Percentiles rank a stretch among this genome's conserved stretches.
Conservation (phyloP, 92 coral and sea anemone species). For the Porites cylindrica region DNA sequence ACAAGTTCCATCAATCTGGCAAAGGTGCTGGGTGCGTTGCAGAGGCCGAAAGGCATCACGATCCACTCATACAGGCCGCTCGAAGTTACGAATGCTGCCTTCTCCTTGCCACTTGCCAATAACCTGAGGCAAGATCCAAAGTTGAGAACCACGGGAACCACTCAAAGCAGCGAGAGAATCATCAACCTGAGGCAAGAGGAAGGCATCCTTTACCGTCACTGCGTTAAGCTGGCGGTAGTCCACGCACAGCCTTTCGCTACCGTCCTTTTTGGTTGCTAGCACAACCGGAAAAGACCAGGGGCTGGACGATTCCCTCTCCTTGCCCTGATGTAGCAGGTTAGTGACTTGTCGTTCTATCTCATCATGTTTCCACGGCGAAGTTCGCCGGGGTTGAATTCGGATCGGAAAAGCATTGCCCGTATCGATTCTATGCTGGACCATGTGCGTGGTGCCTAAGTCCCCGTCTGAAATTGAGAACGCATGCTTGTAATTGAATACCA, state of each 20-base stretch:
- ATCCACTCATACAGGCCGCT: background rate
- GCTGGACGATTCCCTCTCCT: background rate
- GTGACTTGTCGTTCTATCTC: conserved; percentile 32
- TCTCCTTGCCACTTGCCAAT: background rate
- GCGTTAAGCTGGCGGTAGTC: conserved; percentile 54
- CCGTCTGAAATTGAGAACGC: too few relatives aligned
- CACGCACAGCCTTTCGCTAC: conserved; percentile 39
- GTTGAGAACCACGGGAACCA: conserved; percentile 38
- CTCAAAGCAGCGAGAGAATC: conserved; percentile 47
- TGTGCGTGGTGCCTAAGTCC: too few relatives aligned
- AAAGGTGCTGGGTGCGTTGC: too few relatives aligned
- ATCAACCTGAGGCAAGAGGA: background rate
- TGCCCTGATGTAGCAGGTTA: conserved; percentile 34
- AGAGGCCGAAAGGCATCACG: too few relatives aligned
- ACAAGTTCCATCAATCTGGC: too few relatives aligned
- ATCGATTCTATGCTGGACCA: conserved; percentile 47
- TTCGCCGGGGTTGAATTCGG: conserved; percentile 39
- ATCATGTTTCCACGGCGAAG: conserved; percentile 58
- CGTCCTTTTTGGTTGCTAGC: conserved; percentile 46
- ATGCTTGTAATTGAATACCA: too few relatives aligned
- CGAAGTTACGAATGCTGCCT: conserved; percentile 21
- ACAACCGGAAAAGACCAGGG: too few relatives aligned
- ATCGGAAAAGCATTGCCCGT: conserved; percentile 44
- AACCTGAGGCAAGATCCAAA: conserved; percentile 30
- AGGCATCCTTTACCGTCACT: background rate